Evolutionary conservation across 2,113 vertebrate genomes (phyloP), one percentile per base, ranked within the genome.

Genomic region (Hydrolagus affinis): DNA sequence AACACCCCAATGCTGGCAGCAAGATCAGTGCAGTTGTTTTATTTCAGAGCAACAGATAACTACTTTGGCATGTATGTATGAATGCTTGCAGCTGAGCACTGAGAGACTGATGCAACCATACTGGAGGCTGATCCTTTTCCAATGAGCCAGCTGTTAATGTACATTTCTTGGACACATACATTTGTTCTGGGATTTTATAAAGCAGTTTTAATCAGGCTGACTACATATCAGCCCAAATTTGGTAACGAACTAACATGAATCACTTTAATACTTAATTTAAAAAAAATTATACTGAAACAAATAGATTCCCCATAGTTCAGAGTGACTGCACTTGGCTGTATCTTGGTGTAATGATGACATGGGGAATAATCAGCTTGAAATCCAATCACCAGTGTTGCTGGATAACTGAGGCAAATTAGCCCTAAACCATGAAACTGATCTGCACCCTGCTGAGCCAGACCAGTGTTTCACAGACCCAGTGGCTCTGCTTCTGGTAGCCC

Each of bases 341-440:
- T 83, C 66, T 83, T 83, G 78, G 25, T 17, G 25, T 83, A 83
- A 83, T 83, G 78, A 62, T 83, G 78, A 83, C 59, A 83, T 83
- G 78, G 28, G 62, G 60, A 68, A 83, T 83, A 83, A 83, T 83
- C 78, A 83, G 78, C 59, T 11, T 83, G 78, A 83, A 83, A 83
- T 83, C 78, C 59, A 83, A 83, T 83, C 78, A 83, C 78, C 25
- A 83, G 60, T 83, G 78, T 83, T 83, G 78, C 78, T 68, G 64
- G 62, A 66, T 83, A 83, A 83, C 78, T 83, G 78, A 60, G 30
- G 78, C 66, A 83, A 83, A 83, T 83, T 83, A 68, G 78, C 23
- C 62, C 62, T 30, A 32, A 66, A 83, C 60, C 60, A 68, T 83
- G 78, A 83, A 83, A 83, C 78, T 2, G 78, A 83, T 83, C 62